Conservation (phyloP, 2,797 vertebrate species). For the Spizella passerina region DNA sequence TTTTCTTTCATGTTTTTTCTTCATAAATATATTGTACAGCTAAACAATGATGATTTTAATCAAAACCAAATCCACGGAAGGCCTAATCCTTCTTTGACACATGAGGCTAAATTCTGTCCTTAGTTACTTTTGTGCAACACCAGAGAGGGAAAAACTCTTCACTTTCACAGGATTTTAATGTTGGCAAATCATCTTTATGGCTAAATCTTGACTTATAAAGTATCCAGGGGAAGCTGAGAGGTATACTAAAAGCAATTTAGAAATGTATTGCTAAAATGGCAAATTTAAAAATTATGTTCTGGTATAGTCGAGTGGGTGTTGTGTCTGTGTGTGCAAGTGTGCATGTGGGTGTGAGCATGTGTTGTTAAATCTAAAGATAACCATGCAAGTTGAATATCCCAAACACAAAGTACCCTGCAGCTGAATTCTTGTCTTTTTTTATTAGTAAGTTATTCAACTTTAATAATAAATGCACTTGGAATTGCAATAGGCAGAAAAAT, state of each 20-base stretch:
- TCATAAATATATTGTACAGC: slow-evolving; percentile 69
- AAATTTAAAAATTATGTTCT: background rate
- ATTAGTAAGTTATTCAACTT: slow-evolving; percentile 34
- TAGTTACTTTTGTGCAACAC: background rate
- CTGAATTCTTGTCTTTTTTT: slow-evolving; percentile 31
- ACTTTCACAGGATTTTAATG: background rate
- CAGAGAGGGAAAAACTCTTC: background rate
- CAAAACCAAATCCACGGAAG: slow-evolving; percentile 51
- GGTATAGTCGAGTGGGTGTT: background rate
- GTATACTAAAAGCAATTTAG: background rate
- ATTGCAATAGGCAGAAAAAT: slow-evolving; percentile 41
- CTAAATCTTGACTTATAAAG: background rate
- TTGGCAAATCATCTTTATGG: background rate
- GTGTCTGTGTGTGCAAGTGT: background rate
- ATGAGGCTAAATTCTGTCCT: slow-evolving; percentile 23
- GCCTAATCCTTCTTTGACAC: slow-evolving; percentile 44
- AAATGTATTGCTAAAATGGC: background rate
- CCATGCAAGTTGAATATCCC: background rate
- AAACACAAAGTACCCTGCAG: background rate
- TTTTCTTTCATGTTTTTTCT: slow-evolving; percentile 70
- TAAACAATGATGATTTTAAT: slow-evolving; percentile 71
- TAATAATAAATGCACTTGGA: slow-evolving; percentile 47
- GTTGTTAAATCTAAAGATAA: background rate
- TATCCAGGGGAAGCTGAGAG: background rate
- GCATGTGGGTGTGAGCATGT: background rate